Percentiles rank a stretch among this genome's conserved stretches.
phyloP scores from a whole-genome alignment of 2,797 vertebrate genomes.

The Hipposideros larvatus region DNA sequence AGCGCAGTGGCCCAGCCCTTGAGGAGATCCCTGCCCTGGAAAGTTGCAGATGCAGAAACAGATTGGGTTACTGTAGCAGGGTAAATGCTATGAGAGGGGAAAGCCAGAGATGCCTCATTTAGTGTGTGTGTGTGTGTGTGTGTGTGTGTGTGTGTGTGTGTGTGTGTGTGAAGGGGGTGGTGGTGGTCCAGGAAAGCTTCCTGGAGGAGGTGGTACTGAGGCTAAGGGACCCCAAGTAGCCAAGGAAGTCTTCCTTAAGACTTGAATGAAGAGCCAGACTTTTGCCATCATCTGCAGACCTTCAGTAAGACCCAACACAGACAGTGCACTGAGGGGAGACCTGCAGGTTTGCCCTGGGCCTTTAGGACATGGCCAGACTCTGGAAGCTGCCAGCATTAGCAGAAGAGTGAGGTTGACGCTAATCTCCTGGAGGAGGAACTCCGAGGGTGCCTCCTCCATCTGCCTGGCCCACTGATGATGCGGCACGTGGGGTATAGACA shows the following conservation, averaged over 20 bases:
- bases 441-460: background rate
- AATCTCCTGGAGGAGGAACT: background rate
- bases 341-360: background rate
- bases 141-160: too few relatives aligned
- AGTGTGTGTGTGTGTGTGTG: background rate
- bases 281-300: too few relatives aligned
- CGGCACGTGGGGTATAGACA: background rate
- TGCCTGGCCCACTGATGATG: too few relatives aligned
- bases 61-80: background rate
- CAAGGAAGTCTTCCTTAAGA: too few relatives aligned
- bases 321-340: background rate
- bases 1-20: background rate
- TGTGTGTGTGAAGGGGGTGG: too few relatives aligned
- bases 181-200: background rate
- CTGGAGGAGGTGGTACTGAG: background rate
- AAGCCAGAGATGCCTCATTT: background rate
- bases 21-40: background rate
- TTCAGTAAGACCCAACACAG: background rate
- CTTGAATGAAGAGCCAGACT: background rate
- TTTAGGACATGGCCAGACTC: background rate
- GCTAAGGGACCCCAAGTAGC: too few relatives aligned
- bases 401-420: background rate
- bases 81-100: background rate
- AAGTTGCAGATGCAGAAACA: background rate
- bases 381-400: background rate